Percentiles rank a stretch among this genome's conserved stretches.
Conservation (phyloP, 2,888 invertebrate genomes). For the Pimpla rufipes region DNA sequence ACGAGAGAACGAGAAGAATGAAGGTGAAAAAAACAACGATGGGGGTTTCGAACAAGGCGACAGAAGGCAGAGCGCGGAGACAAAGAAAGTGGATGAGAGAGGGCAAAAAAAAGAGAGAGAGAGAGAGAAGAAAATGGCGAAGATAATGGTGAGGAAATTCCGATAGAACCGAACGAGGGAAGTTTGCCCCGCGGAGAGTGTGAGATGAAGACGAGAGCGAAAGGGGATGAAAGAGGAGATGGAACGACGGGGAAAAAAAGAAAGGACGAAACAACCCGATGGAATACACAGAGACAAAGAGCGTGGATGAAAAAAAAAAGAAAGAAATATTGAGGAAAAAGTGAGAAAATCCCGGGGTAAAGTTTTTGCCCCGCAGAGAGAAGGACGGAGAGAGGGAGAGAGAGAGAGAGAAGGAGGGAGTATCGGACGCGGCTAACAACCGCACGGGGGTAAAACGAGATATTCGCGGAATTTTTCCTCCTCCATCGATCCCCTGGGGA, state of each 20-base stretch:
- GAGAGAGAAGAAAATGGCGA: constrained; percentile 55
- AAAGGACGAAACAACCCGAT: constrained; percentile 14
- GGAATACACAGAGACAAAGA: constrained; percentile 21
- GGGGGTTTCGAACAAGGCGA: neutral
- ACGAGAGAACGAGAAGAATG: neutral
- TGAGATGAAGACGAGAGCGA: constrained; percentile 27
- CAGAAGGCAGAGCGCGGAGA: neutral
- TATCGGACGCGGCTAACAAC: constrained; percentile 42
- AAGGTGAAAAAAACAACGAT: constrained; percentile 32
- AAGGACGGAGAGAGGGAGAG: neutral
- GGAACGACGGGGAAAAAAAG: neutral
- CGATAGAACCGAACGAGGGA: constrained; percentile 42
- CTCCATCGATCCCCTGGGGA: constrained; percentile 48
- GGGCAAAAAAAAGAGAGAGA: too few species aligned
- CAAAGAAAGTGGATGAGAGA: constrained; percentile 24
- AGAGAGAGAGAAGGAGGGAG: neutral
- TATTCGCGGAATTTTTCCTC: constrained; percentile 45
- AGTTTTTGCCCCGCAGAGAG: constrained; percentile 15
- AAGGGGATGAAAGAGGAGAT: constrained; percentile 26
- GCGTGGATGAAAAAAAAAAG: constrained; percentile 26
- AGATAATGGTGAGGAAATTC: constrained; percentile 41
- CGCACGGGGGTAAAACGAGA: constrained; percentile 39
- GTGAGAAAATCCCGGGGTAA: constrained; percentile 51
- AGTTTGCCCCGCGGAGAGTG: constrained; percentile 28
- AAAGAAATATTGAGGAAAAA: constrained; percentile 19